These are phyloP conservation scores for Eulacestoma nigropectus DNA, from an alignment of 2,113 vertebrate species.

Conservation along the genomic window DNA sequence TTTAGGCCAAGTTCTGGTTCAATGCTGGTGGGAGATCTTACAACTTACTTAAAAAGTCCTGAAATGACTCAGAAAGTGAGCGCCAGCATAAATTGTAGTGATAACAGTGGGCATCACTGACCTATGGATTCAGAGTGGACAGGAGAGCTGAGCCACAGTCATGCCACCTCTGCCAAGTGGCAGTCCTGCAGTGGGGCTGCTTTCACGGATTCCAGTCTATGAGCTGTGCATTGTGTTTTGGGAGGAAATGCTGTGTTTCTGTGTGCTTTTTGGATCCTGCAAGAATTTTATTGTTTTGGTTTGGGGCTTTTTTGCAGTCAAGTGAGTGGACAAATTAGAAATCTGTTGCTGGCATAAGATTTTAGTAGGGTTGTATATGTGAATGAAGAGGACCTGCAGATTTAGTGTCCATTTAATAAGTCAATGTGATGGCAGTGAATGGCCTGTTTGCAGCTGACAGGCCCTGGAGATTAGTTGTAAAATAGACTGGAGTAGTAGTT, in stretches of 20 bases:
- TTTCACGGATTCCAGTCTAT: neutral
- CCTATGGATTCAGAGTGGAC: fast-evolving
- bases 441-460: neutral
- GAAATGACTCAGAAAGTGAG: neutral
- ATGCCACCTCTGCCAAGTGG: neutral
- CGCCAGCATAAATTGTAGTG: neutral
- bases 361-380: neutral
- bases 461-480: neutral
- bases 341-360: neutral
- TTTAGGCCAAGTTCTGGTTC: slow-evolving; percentile 3
- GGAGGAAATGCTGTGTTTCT: neutral
- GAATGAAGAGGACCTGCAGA: neutral
- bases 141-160: neutral
- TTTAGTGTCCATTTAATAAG: neutral
- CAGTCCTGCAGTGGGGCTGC: neutral
- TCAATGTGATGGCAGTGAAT: neutral
- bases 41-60: neutral
- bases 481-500: neutral
- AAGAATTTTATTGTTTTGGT: neutral
- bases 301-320: neutral
- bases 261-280: neutral
- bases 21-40: neutral
- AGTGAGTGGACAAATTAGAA: neutral
- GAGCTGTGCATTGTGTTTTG: neutral
- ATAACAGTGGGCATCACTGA: neutral